Evolutionary conservation across 1,140 invertebrate species (phyloP).

Genomic region (Eupeodes corollae): DNA sequence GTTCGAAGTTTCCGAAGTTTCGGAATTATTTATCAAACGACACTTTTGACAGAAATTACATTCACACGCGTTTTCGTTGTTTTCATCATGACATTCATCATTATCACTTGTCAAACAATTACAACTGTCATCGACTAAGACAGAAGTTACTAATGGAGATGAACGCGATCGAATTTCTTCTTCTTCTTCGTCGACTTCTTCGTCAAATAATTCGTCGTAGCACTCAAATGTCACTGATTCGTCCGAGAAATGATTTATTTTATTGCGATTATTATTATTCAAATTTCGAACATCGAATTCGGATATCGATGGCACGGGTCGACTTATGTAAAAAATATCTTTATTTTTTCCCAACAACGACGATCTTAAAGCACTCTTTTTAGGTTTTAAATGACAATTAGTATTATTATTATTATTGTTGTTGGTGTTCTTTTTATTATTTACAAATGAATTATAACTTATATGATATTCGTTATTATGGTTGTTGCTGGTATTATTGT

Average conservation of each 20-base stretch:
- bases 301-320: conserved; percentile 8
- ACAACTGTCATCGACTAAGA: no score
- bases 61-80: no score
- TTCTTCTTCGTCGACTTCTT: conserved; percentile 13
- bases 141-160: no score
- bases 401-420: background rate
- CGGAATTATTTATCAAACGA: no score
- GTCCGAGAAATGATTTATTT: background rate
- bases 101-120: no score
- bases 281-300: conserved; percentile 30
- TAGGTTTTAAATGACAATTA: no score
- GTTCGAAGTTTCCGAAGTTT: no score
- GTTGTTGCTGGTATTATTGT: conserved; percentile 8
- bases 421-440: background rate
- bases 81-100: no score
- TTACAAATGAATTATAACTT: background rate
- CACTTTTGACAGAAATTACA: no score
- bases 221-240: conserved; percentile 17
- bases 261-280: conserved; percentile 5
- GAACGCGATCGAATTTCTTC: conserved; percentile 1
- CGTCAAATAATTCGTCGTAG: conserved; percentile 30
- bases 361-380: no score
- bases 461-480: background rate
- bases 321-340: no score
- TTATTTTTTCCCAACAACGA: background rate